Conservation (phyloP, 2,797 vertebrate species). For the Synanceia verrucosa region DNA sequence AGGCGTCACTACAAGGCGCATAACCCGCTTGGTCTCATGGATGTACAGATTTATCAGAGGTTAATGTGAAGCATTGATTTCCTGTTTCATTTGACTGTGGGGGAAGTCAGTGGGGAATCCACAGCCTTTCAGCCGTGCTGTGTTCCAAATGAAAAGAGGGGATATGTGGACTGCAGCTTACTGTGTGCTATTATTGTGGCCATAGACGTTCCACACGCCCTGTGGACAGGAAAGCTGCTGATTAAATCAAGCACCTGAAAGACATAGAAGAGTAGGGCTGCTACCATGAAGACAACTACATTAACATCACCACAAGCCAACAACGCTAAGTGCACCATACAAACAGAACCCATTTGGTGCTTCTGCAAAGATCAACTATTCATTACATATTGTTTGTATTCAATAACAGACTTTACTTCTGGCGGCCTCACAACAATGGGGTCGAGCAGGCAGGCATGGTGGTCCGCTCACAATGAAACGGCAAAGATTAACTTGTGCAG, state of each 20-base stretch:
- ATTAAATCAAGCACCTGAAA: conserved; percentile 46
- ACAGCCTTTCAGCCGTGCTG: conserved; percentile 18
- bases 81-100: conserved; percentile 56
- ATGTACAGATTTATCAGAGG: conserved; percentile 44
- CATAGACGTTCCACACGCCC: neutral
- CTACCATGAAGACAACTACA: conserved; percentile 22
- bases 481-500: conserved; percentile 67
- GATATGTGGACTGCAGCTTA: conserved; percentile 3
- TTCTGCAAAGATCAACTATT: conserved; percentile 22
- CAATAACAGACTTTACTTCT: conserved; percentile 11
- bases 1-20: conserved; percentile 14
- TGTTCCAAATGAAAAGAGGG: conserved; percentile 38
- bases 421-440: conserved; percentile 29
- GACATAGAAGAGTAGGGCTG: neutral
- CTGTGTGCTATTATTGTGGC: conserved; percentile 4
- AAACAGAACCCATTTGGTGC: conserved; percentile 21
- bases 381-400: conserved; percentile 19
- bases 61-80: conserved; percentile 72
- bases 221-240: neutral
- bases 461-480: conserved; percentile 56
- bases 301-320: conserved; percentile 6
- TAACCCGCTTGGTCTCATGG: conserved; percentile 32
- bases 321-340: neutral
- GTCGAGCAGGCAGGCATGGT: conserved; percentile 12
- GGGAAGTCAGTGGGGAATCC: conserved; percentile 45